Evolutionary conservation across 2,797 vertebrate genomes (phyloP).

Genomic region (Dromococcyx pavoninus): DNA sequence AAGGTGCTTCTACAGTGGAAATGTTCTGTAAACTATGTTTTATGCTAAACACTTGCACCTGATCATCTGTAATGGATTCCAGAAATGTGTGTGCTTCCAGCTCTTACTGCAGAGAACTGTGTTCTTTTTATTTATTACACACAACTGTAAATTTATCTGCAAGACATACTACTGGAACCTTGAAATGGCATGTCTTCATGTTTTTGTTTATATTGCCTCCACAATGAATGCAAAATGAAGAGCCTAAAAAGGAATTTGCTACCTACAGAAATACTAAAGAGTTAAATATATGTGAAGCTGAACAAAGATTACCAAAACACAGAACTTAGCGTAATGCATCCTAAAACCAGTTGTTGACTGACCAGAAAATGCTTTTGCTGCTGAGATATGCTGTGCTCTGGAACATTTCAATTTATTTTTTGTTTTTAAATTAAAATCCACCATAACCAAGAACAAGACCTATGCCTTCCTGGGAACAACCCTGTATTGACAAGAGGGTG

Average conservation of each 20-base stretch:
- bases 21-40: background rate
- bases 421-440: background rate
- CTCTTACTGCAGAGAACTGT: background rate
- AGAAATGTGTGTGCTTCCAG: background rate
- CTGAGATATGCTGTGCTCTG: background rate
- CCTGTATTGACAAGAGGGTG: background rate
- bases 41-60: background rate
- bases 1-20: background rate
- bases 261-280: background rate
- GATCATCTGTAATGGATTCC: background rate
- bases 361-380: background rate
- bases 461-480: background rate
- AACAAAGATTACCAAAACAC: background rate
- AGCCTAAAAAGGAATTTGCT: background rate
- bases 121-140: background rate
- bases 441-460: background rate
- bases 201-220: background rate
- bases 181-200: background rate
- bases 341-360: background rate
- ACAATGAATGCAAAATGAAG: background rate
- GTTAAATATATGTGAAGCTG: background rate
- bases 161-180: background rate
- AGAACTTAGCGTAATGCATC: background rate
- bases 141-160: background rate
- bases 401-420: background rate